Evolutionary conservation across 2,113 vertebrate species (phyloP), one percentile per base, ranked within the genome.

Genomic region (Phalacrocorax brasilianus): DNA sequence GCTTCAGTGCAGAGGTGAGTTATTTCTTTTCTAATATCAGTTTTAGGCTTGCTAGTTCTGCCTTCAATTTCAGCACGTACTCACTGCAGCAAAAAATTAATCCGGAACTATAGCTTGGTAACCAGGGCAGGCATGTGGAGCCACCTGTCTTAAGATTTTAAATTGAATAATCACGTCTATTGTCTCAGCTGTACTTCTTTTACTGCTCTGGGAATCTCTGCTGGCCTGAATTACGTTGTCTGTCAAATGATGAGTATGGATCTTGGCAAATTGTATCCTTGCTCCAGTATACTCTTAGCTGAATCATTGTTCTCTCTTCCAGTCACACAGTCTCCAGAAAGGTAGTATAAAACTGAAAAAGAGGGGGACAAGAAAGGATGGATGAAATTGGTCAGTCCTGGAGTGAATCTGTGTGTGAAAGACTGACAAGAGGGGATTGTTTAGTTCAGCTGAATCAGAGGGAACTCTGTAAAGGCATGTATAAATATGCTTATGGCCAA

Each of bases 1-100:
- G 78, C 98, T 99, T 50, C 98, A 99, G 75, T 91, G 96, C 63
- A 98, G 97, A 98, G 99, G 99, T 99, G 94, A 68, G 74, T 44
- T 62, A 65, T 66, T 91, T 68, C 71, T 77, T 68, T 66, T 79
- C 86, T 87, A 66, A 44, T 75, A 75, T 78, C 78, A 90, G 65
- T 62, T 88, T 91, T 92, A 89, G 55, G 91, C 92, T 92, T 63
- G 44, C 75, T 92, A 71, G 85, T 78, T 80, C 91, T 76, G 20
- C 9, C 72, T 53, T 59, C 59, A 49, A 61, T 83, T 85, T 66
- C 32, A 71, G 88, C 76, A 78, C 3, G 1, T 81, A 73, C 33
- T 79, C 82, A 45, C 74, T 52, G 74, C 84, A 79, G 91, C 73
- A 95, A 91, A 72, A 85, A 76, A 74, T 71, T 44, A 86, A 87